Percentiles rank a stretch among this genome's conserved stretches.
Conservation (phyloP, 1,140 invertebrate species). For the Dinoponera quadriceps region DNA sequence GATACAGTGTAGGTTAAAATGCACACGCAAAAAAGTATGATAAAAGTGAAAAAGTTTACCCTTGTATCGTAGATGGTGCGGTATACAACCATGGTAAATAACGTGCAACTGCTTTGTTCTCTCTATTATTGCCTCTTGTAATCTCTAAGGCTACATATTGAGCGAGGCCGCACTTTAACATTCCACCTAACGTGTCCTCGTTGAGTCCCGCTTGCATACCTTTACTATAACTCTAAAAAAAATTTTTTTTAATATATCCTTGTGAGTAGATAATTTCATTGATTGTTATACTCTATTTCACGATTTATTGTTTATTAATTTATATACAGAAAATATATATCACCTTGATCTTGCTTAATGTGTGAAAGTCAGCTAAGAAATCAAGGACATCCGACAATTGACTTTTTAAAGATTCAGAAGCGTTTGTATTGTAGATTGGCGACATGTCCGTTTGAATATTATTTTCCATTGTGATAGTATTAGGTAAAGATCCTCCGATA, state of each 20-base stretch:
- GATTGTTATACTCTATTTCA: not conserved
- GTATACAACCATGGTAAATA: slow-evolving; percentile 97
- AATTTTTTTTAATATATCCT: not conserved
- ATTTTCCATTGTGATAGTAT: slow-evolving; percentile 86
- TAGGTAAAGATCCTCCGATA: slow-evolving; percentile 91
- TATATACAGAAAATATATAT: not conserved
- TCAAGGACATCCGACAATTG: slow-evolving; percentile 98
- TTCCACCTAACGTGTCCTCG: slow-evolving; percentile 97
- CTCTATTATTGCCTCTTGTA: slow-evolving; percentile 93
- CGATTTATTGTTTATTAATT: not conserved
- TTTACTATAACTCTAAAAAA: slow-evolving; percentile 91
- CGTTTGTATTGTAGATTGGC: slow-evolving; percentile 91
- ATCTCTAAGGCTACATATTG: slow-evolving; percentile 98
- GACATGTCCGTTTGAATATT: slow-evolving; percentile 85
- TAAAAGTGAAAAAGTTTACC: slow-evolving; percentile 85
- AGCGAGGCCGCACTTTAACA: slow-evolving; percentile 97
- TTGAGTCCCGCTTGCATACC: slow-evolving; percentile 92
- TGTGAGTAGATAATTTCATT: not conserved
- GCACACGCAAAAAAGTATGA: not conserved
- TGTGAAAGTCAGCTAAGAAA: slow-evolving; percentile 98
- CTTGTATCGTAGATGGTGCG: slow-evolving; percentile 93
- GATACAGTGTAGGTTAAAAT: not conserved
- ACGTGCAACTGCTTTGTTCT: slow-evolving; percentile 93
- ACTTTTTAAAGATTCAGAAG: slow-evolving; percentile 96
- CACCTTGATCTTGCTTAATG: slow-evolving; percentile 98